These are phyloP conservation scores for Cremastinae sp. DNA, from an alignment of 2,888 invertebrate genomes.

Conservation along the genomic window DNA sequence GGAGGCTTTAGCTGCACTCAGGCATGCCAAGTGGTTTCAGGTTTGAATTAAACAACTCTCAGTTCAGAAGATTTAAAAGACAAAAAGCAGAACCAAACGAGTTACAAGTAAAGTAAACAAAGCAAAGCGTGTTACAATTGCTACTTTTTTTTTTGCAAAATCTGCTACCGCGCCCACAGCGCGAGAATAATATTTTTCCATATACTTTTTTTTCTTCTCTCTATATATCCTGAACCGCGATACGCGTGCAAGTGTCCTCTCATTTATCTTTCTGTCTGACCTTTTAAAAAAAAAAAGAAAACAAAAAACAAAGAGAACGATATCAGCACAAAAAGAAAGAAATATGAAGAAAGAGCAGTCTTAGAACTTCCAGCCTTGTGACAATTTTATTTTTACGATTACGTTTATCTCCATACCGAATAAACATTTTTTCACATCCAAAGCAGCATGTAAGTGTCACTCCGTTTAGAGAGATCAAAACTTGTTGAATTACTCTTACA, in stretches of 20 bases:
- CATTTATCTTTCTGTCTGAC: conserved; percentile 60
- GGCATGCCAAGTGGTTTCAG: conserved; percentile 99
- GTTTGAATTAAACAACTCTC: conserved; percentile 85
- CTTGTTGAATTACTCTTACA: conserved; percentile 70
- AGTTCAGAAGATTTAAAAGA: conserved; percentile 71
- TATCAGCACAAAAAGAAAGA: conserved; percentile 47
- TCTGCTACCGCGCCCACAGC: conserved; percentile 24
- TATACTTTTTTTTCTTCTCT: conserved; percentile 47
- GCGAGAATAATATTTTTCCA: conserved; percentile 7
- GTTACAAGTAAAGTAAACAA: conserved; percentile 28
- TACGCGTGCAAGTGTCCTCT: conserved; percentile 74
- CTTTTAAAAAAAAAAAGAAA: conserved; percentile 62
- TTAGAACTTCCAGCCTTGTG: conserved; percentile 80
- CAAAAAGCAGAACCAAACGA: conserved; percentile 48
- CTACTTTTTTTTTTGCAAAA: conserved; percentile 53
- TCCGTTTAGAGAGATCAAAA: conserved; percentile 38
- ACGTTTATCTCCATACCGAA: conserved; percentile 39
- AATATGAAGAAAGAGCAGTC: conserved; percentile 71
- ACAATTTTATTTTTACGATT: conserved; percentile 63
- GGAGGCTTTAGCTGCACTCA: conserved; percentile 99
- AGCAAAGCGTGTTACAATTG: conserved; percentile 5
- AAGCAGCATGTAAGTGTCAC: conserved; percentile 72
- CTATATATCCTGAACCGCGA: conserved; percentile 64
- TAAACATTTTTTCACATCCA: conserved; percentile 49
- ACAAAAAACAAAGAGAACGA: conserved; percentile 36